Conservation (phyloP, 2,113 vertebrate species). For the Perca flavescens region DNA sequence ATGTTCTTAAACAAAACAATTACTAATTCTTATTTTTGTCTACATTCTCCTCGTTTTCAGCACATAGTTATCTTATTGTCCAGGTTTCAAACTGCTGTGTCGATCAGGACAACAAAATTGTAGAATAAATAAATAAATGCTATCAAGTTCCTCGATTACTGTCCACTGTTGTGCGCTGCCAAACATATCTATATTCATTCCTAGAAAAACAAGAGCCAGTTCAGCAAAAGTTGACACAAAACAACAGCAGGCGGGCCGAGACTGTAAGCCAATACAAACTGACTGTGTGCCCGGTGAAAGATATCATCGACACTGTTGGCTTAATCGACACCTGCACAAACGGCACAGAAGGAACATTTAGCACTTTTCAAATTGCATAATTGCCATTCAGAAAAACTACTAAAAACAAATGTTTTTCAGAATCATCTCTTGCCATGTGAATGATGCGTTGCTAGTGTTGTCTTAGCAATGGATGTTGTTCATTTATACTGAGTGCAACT, state of each 20-base stretch:
- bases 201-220: constrained; percentile 12
- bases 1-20: background rate
- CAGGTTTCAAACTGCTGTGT: background rate
- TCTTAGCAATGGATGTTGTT: constrained; percentile 28
- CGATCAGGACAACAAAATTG: background rate
- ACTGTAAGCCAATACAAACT: constrained; percentile 26
- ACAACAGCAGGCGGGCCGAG: constrained; percentile 12
- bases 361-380: constrained; percentile 17
- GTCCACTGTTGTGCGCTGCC: background rate
- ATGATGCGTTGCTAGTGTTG: background rate
- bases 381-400: constrained; percentile 40
- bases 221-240: constrained; percentile 23
- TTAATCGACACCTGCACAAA: constrained; percentile 31
- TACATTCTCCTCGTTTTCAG: background rate
- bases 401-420: constrained; percentile 31
- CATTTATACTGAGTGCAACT: constrained; percentile 46
- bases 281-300: constrained; percentile 5
- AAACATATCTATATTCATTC: constrained; percentile 9
- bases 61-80: constrained; percentile 10
- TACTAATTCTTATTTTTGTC: background rate
- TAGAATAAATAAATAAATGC: background rate
- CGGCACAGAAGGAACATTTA: constrained; percentile 18
- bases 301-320: constrained; percentile 37
- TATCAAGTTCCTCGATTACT: background rate
- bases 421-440: constrained; percentile 4